Base-by-base conservation (phyloP, 2,888 invertebrate species). In the Tetheella fluctuosa region DNA sequence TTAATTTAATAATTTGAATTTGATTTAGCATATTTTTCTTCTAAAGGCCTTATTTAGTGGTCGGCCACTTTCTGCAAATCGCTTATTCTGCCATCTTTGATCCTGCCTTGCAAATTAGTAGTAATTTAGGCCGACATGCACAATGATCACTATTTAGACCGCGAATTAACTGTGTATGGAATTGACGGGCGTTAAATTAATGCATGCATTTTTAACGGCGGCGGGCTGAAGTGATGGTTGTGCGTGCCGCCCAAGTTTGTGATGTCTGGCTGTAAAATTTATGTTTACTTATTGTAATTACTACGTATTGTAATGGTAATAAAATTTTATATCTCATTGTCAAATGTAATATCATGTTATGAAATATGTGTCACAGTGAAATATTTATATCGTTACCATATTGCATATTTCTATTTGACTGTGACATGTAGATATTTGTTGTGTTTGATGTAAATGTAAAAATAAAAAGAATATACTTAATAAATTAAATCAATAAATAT, bases 401-500 rank as follows among this genome's bases (percentile, higher is more conserved):
- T 10, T 30, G n/a, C n/a, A 30, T 30, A 30, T 34, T 13, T 34
- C 2, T 34, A 30, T 10, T 30, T 6, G 6, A 6, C 25, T 6
- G 25, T 6, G 25, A 4, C 25, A 25, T 25, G 6, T 25, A 4
- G 6, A 25, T 4, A 25, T 6, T 67, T 76, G 73, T 75, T 79
- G 73, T 77, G 79, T 77, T 79, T 79, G 76, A 59, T 64, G 64
- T 2, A 39, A 6, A 34, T 34, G 77, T 74, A 81, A 83, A 84
- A 74, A 62, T 48, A 67, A 74, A 81, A 84, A 82, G 83, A 83
- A 25, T 25, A n/a, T n/a, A n/a, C n/a, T n/a, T n/a, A n/a, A n/a
- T 25, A 6, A 4, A 25, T 25, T 25, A 83, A 15, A 15, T 2
- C 39, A 73, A 76, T 66, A 70, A 64, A 71, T 68, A 70, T 69